phyloP scores from a whole-genome alignment of 1,140 invertebrate species.

The Leguminivora glycinivorella region DNA sequence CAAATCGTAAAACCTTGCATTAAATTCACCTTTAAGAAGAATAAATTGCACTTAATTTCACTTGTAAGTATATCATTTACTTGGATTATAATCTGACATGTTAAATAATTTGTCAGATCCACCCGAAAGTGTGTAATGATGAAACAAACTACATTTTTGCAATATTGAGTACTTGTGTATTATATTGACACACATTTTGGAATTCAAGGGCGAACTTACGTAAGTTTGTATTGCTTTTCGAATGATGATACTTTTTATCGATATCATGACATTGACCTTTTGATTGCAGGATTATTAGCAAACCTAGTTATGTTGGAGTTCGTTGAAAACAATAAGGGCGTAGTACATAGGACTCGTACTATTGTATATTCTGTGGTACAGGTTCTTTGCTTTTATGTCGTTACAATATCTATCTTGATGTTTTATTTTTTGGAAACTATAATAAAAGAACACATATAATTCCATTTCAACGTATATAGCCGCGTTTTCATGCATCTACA shows the following conservation, averaged over 20 bases:
- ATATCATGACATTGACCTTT: slow-evolving; percentile 2
- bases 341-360: too few relatives aligned
- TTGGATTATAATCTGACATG: not conserved
- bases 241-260: not conserved
- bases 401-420: too few relatives aligned
- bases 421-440: too few relatives aligned
- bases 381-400: too few relatives aligned
- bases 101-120: not conserved
- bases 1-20: not conserved
- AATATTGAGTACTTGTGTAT: not conserved
- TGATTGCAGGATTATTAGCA: not conserved
- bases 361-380: too few relatives aligned
- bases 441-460: too few relatives aligned
- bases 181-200: not conserved
- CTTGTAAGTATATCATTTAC: not conserved
- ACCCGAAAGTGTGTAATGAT: not conserved
- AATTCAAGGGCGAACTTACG: slow-evolving; percentile 13
- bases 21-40: slow-evolving; percentile 7
- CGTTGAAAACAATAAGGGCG: too few relatives aligned
- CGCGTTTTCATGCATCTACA: too few relatives aligned
- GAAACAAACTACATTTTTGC: slow-evolving; percentile 7
- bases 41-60: not conserved
- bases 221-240: not conserved
- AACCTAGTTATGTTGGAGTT: not conserved
- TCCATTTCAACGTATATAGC: too few relatives aligned